Evolutionary conservation across 2,113 vertebrate genomes (phyloP).

Genomic region (Apeltes quadracus): DNA sequence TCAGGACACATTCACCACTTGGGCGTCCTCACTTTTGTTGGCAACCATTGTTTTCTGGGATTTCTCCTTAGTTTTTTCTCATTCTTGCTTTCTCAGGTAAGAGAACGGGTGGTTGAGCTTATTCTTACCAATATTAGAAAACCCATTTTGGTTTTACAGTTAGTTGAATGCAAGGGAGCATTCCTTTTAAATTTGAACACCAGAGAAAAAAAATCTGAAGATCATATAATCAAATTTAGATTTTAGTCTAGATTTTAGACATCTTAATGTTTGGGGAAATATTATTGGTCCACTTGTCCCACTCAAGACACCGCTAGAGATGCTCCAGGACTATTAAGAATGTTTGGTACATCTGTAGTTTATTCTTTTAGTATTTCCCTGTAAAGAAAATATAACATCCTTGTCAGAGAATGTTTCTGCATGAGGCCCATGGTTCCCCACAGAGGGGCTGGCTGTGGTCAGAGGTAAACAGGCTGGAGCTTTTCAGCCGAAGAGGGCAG

Average conservation of each 20-base stretch:
- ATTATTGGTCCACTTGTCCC: background rate
- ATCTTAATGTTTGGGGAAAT: no score
- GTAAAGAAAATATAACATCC: no score
- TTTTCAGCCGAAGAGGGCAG: background rate
- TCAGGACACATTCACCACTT: background rate
- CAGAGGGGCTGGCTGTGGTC: background rate
- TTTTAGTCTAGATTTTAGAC: background rate
- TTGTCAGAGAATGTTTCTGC: no score
- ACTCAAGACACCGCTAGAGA: background rate
- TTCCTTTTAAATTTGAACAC: background rate
- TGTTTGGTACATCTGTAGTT: background rate
- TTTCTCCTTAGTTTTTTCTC: background rate
- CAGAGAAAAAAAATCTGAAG: background rate
- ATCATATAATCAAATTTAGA: background rate
- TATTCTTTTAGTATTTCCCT: background rate
- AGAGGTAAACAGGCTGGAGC: background rate
- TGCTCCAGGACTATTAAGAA: background rate
- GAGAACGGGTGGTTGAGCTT: background rate
- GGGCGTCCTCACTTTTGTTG: no score
- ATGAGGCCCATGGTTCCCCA: no score
- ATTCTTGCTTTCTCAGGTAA: background rate
- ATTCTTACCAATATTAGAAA: background rate
- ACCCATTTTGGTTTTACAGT: background rate
- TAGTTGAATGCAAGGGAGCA: background rate
- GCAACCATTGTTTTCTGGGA: background rate